These are phyloP conservation scores for Tenrec ecaudatus DNA, from an alignment of 2,113 vertebrate genomes.

Conservation along the genomic window DNA sequence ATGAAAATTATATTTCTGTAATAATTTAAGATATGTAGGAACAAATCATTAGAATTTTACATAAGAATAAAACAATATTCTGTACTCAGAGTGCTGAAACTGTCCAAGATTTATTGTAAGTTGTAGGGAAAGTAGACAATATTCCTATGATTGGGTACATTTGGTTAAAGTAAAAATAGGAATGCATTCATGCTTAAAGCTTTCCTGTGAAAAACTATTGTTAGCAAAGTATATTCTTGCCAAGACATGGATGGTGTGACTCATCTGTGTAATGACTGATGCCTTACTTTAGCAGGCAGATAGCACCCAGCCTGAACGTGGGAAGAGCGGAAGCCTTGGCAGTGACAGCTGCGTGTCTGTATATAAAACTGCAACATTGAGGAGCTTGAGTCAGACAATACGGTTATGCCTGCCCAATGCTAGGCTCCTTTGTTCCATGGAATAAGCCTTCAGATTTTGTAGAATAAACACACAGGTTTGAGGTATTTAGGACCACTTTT, in stretches of 20 bases:
- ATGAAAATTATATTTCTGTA: neutral
- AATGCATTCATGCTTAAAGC: conserved; percentile 11
- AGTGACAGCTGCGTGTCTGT: neutral
- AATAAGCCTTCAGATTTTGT: neutral
- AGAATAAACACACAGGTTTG: neutral
- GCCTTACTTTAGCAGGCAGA: conserved; percentile 33
- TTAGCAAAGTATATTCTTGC: conserved; percentile 45
- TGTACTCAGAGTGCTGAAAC: neutral
- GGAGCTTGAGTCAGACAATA: neutral
- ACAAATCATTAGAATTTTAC: conserved; percentile 21
- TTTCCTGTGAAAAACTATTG: conserved; percentile 60
- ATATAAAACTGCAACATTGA: neutral
- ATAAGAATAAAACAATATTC: neutral
- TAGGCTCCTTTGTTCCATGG: neutral
- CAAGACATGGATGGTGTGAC: conserved; percentile 22
- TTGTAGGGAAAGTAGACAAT: neutral
- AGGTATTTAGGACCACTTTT: neutral
- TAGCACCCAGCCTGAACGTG: neutral
- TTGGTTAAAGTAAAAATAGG: conserved; percentile 45
- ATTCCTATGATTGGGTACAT: conserved; percentile 1
- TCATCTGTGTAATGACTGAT: conserved; percentile 53
- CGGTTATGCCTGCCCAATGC: neutral
- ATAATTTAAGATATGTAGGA: neutral
- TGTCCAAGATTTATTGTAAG: neutral
- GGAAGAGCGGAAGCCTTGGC: neutral